Conservation (phyloP, 1,140 invertebrate species). For the Trachymyrmex septentrionalis region DNA sequence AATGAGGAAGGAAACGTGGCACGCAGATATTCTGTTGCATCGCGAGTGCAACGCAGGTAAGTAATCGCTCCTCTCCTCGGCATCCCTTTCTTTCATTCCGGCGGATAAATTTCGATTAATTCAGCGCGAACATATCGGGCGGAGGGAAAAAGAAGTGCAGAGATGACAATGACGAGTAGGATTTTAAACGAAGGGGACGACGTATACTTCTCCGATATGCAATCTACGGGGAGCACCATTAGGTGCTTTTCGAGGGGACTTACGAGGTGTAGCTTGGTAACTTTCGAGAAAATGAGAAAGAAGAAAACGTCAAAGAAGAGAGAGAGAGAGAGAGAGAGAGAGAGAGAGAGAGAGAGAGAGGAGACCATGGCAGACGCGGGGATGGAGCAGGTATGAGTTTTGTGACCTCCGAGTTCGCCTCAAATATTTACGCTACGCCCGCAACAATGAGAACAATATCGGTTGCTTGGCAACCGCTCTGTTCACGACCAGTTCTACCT, state of each 20-base stretch:
- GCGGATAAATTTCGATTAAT: constrained; percentile 8
- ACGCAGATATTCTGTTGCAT: not conserved
- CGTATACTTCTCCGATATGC: constrained; percentile 1
- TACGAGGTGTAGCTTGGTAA: constrained; percentile 15
- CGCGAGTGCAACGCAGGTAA: not conserved
- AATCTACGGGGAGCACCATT: constrained; percentile 37
- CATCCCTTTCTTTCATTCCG: not conserved
- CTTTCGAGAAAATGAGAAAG: constrained; percentile 56
- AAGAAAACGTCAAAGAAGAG: constrained; percentile 35
- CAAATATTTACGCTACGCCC: constrained; percentile 68
- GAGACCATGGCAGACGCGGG: no score
- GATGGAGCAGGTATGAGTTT: constrained; percentile 13
- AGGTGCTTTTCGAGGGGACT: constrained; percentile 20
- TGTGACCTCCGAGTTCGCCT: constrained; percentile 28
- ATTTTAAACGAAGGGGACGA: not conserved
- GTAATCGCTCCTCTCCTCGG: no score
- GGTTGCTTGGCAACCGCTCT: constrained; percentile 68
- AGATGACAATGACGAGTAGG: not conserved
- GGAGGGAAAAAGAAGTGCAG: not conserved
- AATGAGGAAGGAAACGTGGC: not conserved
- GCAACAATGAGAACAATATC: constrained; percentile 74
- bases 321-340: not conserved
- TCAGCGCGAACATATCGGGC: not conserved
- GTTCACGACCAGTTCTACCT: constrained; percentile 59
- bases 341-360: no score